Conservation (phyloP, 2,888 invertebrate genomes). For the Yponomeuta plumbellus region DNA sequence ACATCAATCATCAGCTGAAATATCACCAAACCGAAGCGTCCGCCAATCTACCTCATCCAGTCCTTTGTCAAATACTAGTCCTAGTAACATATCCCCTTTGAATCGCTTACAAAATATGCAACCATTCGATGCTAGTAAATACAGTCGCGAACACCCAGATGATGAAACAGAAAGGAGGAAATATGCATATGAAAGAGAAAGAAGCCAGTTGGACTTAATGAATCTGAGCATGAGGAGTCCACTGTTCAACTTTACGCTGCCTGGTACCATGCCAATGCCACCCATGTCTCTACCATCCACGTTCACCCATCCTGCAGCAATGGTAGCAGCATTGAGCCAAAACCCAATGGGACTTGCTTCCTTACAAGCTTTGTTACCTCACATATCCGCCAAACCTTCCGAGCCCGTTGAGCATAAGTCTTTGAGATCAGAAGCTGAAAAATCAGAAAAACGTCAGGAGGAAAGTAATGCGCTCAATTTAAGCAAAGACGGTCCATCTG, state of each 20-base stretch:
- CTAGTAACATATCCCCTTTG: conserved; percentile 84
- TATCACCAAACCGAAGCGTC: conserved; percentile 58
- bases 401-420: conserved; percentile 63
- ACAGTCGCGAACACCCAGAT: conserved; percentile 48
- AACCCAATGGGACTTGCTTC: conserved; percentile 79
- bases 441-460: conserved; percentile 49
- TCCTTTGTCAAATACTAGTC: conserved; percentile 73
- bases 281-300: conserved; percentile 70
- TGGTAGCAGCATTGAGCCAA: conserved; percentile 78
- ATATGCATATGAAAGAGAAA: conserved; percentile 61
- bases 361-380: conserved; percentile 79
- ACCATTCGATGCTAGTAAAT: conserved; percentile 93
- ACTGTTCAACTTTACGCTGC: conserved; percentile 78
- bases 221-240: conserved; percentile 78
- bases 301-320: conserved; percentile 79
- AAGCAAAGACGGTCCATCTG: conserved; percentile 63
- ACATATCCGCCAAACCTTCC: conserved; percentile 73
- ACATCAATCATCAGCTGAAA: conserved; percentile 54
- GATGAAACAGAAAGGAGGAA: conserved; percentile 65
- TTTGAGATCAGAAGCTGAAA: conserved; percentile 42
- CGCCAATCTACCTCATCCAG: conserved; percentile 68
- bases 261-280: conserved; percentile 78
- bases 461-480: conserved; percentile 66
- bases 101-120: conserved; percentile 96
- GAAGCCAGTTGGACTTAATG: conserved; percentile 76